Conservation (phyloP, 23 tunicate species). For the Clavelina lepadiformis region DNA sequence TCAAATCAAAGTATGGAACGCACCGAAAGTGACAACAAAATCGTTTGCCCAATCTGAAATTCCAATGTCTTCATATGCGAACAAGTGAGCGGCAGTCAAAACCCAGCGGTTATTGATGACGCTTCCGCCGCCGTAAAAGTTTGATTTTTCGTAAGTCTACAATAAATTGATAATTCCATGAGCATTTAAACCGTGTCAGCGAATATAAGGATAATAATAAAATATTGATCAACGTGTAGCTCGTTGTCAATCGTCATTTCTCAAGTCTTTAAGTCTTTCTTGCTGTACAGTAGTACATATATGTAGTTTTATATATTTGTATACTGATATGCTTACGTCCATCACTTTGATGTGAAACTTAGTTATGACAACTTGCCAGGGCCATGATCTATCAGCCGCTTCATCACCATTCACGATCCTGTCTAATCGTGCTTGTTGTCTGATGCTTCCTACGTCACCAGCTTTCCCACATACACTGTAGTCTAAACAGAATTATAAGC, state of each 20-base stretch:
- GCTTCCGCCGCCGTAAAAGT: constrained; percentile 18
- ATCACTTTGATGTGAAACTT: neutral
- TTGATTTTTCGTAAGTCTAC: too few species aligned
- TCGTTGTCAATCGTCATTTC: too few species aligned
- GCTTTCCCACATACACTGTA: constrained; percentile 10
- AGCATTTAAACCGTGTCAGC: too few species aligned
- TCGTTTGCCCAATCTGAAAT: neutral
- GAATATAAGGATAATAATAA: too few species aligned
- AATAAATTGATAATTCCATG: too few species aligned
- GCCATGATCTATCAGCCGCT: constrained; percentile 62
- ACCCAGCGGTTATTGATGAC: constrained; percentile 13
- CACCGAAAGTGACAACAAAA: too few species aligned
- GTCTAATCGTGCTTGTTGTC: constrained; percentile 24
- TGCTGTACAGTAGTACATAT: too few species aligned
- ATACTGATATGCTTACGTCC: constrained; percentile 2
- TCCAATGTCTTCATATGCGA: neutral
- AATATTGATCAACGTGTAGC: too few species aligned
- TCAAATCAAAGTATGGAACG: too few species aligned
- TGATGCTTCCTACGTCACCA: constrained; percentile 21
- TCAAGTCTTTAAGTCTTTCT: too few species aligned
- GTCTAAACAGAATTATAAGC: too few species aligned
- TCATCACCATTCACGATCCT: constrained; percentile 30
- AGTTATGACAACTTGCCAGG: constrained; percentile 57
- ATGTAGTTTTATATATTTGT: too few species aligned
- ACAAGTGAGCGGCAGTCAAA: constrained; percentile 17